phyloP scores from a whole-genome alignment of 2,888 invertebrate species.

The Pardosa pseudoannulata region DNA sequence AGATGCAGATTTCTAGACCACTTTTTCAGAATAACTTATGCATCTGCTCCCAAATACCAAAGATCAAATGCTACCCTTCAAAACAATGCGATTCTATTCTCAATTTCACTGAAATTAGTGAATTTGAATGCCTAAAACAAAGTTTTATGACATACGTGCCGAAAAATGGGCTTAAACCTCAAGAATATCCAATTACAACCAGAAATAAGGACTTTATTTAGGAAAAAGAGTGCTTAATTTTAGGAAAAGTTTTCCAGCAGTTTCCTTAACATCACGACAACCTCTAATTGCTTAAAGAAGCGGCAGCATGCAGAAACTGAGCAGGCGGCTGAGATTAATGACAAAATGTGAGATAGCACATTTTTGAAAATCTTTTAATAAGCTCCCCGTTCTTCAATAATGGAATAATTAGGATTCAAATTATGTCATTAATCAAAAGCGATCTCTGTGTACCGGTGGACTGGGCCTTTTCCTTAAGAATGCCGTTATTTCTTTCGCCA shows the following conservation, averaged over 20 bases:
- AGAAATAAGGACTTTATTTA: neutral
- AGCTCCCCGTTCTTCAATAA: conserved; percentile 56
- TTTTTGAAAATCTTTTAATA: conserved; percentile 65
- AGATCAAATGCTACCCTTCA: no score
- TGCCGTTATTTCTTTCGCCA: conserved; percentile 8
- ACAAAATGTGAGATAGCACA: conserved; percentile 59
- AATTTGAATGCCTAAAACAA: neutral
- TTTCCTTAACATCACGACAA: conserved; percentile 25
- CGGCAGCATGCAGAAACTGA: conserved; percentile 20
- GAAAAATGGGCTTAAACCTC: neutral
- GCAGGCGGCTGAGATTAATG: conserved; percentile 39
- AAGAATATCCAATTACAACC: conserved; percentile 27
- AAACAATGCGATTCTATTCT: no score
- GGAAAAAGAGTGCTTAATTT: conserved; percentile 18
- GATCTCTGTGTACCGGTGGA: neutral
- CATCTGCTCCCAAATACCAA: no score
- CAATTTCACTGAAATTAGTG: neutral
- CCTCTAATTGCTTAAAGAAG: conserved; percentile 48
- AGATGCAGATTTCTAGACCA: no score
- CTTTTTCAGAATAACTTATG: no score
- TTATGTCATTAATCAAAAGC: conserved; percentile 58
- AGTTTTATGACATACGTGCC: neutral
- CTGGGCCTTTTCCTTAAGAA: neutral
- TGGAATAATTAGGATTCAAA: conserved; percentile 63
- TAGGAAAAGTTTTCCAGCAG: conserved; percentile 14